These are phyloP conservation scores for Platorchestia sp. DNA, from an alignment of 1,140 invertebrate genomes.

Conservation along the genomic window DNA sequence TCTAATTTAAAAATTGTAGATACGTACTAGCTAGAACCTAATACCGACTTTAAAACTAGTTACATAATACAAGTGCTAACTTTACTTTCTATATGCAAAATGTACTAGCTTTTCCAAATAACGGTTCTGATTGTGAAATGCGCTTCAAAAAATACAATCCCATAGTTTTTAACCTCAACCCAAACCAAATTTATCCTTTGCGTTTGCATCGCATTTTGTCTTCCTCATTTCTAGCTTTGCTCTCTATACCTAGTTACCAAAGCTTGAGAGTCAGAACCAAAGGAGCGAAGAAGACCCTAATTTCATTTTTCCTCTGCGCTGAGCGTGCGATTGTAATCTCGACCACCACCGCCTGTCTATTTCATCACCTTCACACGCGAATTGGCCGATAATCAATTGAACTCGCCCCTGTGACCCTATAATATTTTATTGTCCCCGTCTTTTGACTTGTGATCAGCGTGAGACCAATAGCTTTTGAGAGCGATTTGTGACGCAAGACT, in stretches of 20 bases:
- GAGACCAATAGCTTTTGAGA: constrained; percentile 46
- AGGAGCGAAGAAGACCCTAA: neutral
- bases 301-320: neutral
- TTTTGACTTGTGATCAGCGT: constrained; percentile 49
- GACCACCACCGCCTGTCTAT: neutral
- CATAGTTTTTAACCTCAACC: neutral
- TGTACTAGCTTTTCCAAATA: neutral
- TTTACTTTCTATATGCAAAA: neutral
- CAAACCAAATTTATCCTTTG: neutral
- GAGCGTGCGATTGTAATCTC: neutral
- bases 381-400: constrained; percentile 50
- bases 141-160: neutral
- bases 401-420: constrained; percentile 12
- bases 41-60: neutral
- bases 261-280: neutral
- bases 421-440: constrained; percentile 46
- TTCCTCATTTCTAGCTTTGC: neutral
- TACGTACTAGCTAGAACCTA: neutral
- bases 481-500: constrained; percentile 40
- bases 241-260: neutral
- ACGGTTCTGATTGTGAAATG: neutral
- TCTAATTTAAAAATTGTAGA: too few relatives aligned
- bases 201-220: neutral
- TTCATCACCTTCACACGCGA: constrained; percentile 41
- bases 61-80: neutral